phyloP scores from a whole-genome alignment of 1,140 invertebrate genomes.

The Procambarus clarkii region DNA sequence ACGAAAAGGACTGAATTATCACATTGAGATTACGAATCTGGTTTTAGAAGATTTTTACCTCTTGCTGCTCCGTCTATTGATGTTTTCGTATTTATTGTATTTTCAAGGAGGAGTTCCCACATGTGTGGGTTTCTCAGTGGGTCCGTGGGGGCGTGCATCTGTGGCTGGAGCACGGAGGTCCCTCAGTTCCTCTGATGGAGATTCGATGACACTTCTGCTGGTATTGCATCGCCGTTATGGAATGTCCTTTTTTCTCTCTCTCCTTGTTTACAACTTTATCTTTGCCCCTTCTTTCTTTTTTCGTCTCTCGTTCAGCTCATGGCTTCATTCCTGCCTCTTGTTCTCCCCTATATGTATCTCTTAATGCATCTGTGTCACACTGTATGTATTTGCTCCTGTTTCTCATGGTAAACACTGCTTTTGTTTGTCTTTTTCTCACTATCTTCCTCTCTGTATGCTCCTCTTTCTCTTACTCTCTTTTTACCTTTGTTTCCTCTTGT shows the following conservation, averaged over 20 bases:
- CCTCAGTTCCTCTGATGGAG: neutral
- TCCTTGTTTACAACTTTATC: neutral
- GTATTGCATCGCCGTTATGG: neutral
- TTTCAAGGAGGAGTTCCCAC: neutral
- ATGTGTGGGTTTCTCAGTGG: neutral
- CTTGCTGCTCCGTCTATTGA: too few relatives aligned
- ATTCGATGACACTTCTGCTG: neutral
- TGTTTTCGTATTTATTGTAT: too few relatives aligned
- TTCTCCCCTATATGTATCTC: too few relatives aligned
- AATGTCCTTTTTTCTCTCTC: slow-evolving; percentile 12
- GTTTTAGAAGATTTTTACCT: too few relatives aligned
- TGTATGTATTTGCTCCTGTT: too few relatives aligned
- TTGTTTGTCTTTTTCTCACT: neutral
- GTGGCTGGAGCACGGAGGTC: neutral
- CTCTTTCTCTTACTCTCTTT: neutral
- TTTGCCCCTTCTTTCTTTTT: too few relatives aligned
- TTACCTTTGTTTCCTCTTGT: neutral
- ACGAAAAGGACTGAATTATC: too few relatives aligned
- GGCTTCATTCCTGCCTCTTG: too few relatives aligned
- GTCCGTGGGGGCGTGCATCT: neutral
- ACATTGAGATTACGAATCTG: too few relatives aligned
- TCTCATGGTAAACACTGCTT: too few relatives aligned
- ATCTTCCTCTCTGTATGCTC: neutral
- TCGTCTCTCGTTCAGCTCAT: too few relatives aligned
- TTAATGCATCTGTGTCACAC: too few relatives aligned